phyloP scores from a whole-genome alignment of 2,797 vertebrate species.

The Fistularia commersonii region DNA sequence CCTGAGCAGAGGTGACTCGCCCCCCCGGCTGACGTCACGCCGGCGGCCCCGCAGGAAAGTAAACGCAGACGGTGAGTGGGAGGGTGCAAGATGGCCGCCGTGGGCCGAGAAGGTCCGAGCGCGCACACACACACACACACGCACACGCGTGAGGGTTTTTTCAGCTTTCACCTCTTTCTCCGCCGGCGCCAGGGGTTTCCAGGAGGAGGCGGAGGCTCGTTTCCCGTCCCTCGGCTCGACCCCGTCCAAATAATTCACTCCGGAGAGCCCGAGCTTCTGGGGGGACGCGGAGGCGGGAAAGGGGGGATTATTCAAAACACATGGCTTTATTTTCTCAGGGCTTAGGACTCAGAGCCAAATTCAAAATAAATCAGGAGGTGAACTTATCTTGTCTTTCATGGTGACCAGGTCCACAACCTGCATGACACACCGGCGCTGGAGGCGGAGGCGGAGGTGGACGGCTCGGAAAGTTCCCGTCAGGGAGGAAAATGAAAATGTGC shows the following conservation, averaged over 20 bases:
- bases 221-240: constrained; percentile 28
- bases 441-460: neutral
- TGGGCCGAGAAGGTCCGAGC: too few species aligned
- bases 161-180: too few species aligned
- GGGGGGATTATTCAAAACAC: constrained; percentile 64
- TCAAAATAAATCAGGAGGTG: constrained; percentile 51
- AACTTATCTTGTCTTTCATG: constrained; percentile 19
- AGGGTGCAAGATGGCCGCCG: constrained; percentile 63
- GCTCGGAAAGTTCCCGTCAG: constrained; percentile 58
- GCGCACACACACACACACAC: too few species aligned
- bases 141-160: constrained; percentile 13
- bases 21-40: constrained; percentile 37
- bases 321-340: constrained; percentile 55
- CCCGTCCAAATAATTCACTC: constrained; percentile 61
- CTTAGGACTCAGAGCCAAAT: constrained; percentile 43
- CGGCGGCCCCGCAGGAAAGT: constrained; percentile 45
- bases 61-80: constrained; percentile 70
- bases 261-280: constrained; percentile 60
- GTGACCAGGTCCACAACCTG: constrained; percentile 31
- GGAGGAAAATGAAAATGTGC: constrained; percentile 60
- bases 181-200: constrained; percentile 18
- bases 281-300: constrained; percentile 56
- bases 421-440: too few species aligned
- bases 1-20: constrained; percentile 53
- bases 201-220: constrained; percentile 21